Percentiles rank a stretch among this genome's conserved stretches.
These are phyloP conservation scores for Varecia variegata DNA, from an alignment of 2,797 vertebrate genomes.

Conservation along the genomic window DNA sequence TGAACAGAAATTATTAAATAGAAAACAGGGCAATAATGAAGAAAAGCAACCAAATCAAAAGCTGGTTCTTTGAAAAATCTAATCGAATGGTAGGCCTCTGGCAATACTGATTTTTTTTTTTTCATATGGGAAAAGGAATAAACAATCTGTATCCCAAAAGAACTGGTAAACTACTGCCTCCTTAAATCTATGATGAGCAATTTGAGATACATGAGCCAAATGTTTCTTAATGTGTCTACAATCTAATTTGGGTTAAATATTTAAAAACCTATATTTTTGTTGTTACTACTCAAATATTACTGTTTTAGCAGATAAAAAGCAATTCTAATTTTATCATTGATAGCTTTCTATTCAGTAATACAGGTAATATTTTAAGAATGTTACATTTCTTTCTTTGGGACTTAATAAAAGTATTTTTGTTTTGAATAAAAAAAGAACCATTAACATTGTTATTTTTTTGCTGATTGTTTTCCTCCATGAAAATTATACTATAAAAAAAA, in stretches of 20 bases:
- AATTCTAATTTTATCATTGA: not conserved
- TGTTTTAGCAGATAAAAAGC: not conserved
- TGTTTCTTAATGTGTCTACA: not conserved
- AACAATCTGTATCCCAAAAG: not conserved
- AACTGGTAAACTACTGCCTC: not conserved
- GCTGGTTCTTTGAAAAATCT: not conserved
- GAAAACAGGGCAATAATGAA: not conserved
- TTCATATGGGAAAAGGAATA: not conserved
- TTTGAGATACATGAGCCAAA: not conserved
- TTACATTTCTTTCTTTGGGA: not conserved
- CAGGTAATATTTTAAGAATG: not conserved
- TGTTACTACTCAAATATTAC: not conserved
- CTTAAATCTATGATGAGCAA: not conserved
- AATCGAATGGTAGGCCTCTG: not conserved
- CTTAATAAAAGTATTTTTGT: constrained; percentile 1
- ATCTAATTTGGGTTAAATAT: not conserved
- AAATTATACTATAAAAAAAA: no score
- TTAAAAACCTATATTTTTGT: not conserved
- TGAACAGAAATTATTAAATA: not conserved
- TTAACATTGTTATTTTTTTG: constrained; percentile 2
- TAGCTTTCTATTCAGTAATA: not conserved
- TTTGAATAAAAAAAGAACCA: not conserved
- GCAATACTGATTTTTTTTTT: not conserved
- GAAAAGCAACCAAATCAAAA: not conserved
- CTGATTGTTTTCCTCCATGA: no score